Percentiles rank a stretch among this genome's conserved stretches.
These are phyloP conservation scores for Parnassius orleans DNA, from an alignment of 2,888 invertebrate genomes.

Conservation along the genomic window DNA sequence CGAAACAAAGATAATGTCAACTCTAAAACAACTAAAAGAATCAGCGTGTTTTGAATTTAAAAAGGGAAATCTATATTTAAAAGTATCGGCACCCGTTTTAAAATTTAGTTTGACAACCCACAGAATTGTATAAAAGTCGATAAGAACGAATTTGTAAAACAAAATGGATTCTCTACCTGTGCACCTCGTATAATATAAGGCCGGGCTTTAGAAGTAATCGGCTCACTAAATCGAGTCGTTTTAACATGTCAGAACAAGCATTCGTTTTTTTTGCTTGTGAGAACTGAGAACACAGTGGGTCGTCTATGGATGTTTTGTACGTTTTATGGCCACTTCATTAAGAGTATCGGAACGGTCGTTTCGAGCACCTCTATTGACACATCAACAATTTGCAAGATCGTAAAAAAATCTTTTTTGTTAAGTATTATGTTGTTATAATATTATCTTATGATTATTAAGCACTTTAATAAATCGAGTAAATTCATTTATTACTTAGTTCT, in stretches of 20 bases:
- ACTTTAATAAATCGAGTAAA: no score
- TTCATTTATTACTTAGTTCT: no score
- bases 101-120: conserved; percentile 16
- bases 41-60: conserved; percentile 1
- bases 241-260: conserved; percentile 74
- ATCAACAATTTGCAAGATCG: conserved; percentile 40
- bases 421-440: background rate
- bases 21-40: conserved; percentile 5
- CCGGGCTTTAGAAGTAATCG: conserved; percentile 60
- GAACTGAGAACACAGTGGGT: conserved; percentile 60
- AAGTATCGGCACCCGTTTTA: conserved; percentile 8
- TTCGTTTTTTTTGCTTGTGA: conserved; percentile 56
- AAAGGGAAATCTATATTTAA: conserved; percentile 3
- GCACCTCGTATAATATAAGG: conserved; percentile 37
- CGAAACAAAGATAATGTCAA: background rate
- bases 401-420: conserved; percentile 15
- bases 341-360: conserved; percentile 53
- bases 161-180: conserved; percentile 56
- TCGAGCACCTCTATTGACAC: conserved; percentile 59
- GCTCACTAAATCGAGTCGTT: conserved; percentile 69
- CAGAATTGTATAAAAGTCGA: conserved; percentile 32
- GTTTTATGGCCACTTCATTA: conserved; percentile 74
- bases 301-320: conserved; percentile 68
- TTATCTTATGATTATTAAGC: no score
- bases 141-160: conserved; percentile 67